Base-by-base conservation (phyloP, 2,888 invertebrate species). In the Hydraecia micacea region DNA sequence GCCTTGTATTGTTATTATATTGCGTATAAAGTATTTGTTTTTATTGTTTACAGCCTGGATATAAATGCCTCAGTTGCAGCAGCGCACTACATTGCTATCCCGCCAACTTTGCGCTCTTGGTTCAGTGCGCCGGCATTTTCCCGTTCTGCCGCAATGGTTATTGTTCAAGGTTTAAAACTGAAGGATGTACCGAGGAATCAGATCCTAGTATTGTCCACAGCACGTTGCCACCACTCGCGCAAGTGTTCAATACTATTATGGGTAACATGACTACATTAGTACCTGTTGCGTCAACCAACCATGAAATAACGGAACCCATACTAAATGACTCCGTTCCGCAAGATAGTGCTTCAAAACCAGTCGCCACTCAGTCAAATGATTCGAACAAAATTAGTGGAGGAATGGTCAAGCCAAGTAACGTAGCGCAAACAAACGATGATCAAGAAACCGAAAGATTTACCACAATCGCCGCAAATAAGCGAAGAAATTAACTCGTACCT, bases 51-150 rank as follows among this genome's bases (percentile, higher is more conserved):
- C 88, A 93, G 93, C 88, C 91, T 15, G 93, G 93, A 6, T 93
- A 92, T 78, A 90, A 90, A 42, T 93, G 93, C 73, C 62, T 91
- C 18, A 86, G 89, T 55, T 93, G 93, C 72, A 87, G 84, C 13
- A 87, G 88, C 71, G 91, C 93, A 0, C 87, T 93, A 1, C 93
- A 92, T 79, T 93, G 93, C 83, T 93, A 90, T 80, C 85, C 88
- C 2, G 90, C 84, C 13, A 92, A 91, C 72, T 90, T 90, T 36
- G 93, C 91, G 18, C 87, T 93, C 9, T 72, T 91, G 36, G 92
- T 92, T 0, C 88, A 93, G 68, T 93, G 93, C 76, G 89, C 89
- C 21, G 92, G 91, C 0, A 77, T 90, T 5, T 90, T 92, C 42
- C 91, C 92, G 7, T 90, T 86, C 80, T 93, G 93, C 77, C 87